Evolutionary conservation across 2,113 vertebrate genomes (phyloP).

Genomic region (Caloenas nicobarica): DNA sequence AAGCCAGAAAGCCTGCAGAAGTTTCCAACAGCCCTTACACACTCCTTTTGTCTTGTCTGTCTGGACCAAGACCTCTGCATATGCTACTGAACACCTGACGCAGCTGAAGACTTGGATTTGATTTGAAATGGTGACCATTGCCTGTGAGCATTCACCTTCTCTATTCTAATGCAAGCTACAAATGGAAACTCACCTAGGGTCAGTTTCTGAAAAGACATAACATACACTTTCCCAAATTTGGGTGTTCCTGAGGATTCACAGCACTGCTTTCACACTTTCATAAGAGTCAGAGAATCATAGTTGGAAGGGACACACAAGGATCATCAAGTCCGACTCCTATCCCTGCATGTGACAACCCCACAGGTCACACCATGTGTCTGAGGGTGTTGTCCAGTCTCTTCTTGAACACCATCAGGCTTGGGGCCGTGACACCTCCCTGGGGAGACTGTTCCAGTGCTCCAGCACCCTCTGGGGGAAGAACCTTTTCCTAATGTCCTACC

Average conservation of each 20-base stretch:
- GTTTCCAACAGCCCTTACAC: not conserved
- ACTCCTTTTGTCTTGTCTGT: not conserved
- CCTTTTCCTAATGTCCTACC: too few relatives aligned
- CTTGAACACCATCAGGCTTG: too few relatives aligned
- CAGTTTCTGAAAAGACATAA: not conserved
- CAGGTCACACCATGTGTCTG: too few relatives aligned
- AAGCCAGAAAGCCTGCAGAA: not conserved
- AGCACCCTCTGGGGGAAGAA: too few relatives aligned
- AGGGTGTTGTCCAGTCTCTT: too few relatives aligned
- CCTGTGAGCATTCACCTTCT: not conserved
- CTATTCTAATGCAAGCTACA: not conserved
- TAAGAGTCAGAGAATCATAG: too few relatives aligned
- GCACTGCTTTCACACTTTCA: not conserved
- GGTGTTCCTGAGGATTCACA: not conserved
- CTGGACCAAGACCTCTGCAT: not conserved
- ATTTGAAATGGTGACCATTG: not conserved
- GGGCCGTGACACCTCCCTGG: too few relatives aligned
- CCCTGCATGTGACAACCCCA: too few relatives aligned
- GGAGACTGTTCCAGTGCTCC: too few relatives aligned
- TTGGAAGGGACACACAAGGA: too few relatives aligned
- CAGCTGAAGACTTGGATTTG: not conserved
- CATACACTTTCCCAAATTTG: not conserved
- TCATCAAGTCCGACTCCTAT: too few relatives aligned
- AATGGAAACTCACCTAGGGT: not conserved
- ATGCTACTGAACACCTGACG: not conserved